phyloP scores from a whole-genome alignment of 2,888 invertebrate genomes.

The Sphaeridia pumilis region DNA sequence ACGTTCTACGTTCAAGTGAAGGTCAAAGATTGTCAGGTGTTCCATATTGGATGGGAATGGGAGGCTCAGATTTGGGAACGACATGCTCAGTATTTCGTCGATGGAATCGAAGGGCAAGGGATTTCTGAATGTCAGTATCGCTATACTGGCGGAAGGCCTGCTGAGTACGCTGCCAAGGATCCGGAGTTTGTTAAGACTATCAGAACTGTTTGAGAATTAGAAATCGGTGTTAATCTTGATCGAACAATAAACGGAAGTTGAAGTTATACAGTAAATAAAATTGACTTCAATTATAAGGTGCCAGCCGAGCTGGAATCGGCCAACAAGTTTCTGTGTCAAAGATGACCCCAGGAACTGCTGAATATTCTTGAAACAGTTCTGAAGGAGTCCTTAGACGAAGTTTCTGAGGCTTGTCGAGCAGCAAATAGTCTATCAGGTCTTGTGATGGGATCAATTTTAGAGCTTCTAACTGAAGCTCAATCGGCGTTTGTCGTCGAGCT shows the following conservation, averaged over 20 bases:
- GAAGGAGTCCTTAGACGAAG: constrained; percentile 21
- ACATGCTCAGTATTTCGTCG: constrained; percentile 49
- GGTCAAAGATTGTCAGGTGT: constrained; percentile 46
- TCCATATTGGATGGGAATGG: constrained; percentile 51
- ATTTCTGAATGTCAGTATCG: constrained; percentile 56
- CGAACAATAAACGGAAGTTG: too few relatives aligned
- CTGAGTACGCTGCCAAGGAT: constrained; percentile 36
- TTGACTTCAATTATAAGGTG: constrained; percentile 16
- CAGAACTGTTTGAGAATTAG: constrained; percentile 19
- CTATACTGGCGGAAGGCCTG: constrained; percentile 48
- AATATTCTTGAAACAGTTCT: constrained; percentile 24
- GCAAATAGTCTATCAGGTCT: constrained; percentile 20
- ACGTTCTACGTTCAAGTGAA: constrained; percentile 46
- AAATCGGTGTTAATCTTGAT: too few relatives aligned
- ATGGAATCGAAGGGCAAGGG: constrained; percentile 53
- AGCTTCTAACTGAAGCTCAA: too few relatives aligned
- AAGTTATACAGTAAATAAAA: too few relatives aligned
- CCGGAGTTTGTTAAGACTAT: constrained; percentile 36
- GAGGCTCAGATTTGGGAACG: constrained; percentile 50
- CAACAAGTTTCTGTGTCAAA: constrained; percentile 11
- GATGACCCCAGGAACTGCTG: constrained; percentile 18
- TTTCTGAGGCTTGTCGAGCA: constrained; percentile 18
- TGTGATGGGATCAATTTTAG: constrained; percentile 16
- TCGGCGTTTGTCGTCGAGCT: too few relatives aligned
- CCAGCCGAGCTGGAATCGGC: constrained; percentile 16